Base-by-base conservation (phyloP, 2,113 vertebrate species). In the Hypanus sabinus region DNA sequence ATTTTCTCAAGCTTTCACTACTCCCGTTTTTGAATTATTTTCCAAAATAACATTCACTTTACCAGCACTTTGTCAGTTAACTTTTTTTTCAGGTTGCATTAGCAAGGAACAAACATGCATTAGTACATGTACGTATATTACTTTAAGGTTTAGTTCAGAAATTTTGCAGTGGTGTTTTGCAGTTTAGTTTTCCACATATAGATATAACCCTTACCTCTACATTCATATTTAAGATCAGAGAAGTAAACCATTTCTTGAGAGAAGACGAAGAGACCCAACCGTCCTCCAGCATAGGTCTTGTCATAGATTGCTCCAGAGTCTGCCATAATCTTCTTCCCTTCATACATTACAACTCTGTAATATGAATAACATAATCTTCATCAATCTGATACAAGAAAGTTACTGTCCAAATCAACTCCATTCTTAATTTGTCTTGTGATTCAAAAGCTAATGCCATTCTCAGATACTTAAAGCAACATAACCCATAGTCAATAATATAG, bases 221-320 rank as follows among this genome's bases (percentile, higher is more conserved):
- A 99, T 96, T 99, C 98, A 30, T 99, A 99, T 98, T 99, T 99
- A 96, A 99, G 97, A 95, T 99, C 98, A 14, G 99, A 99, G 96
- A 99, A 99, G 97, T 99, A 99, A 94, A 98, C 98, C 98, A 99
- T 99, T 97, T 99, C 99, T 96, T 99, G 98, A 94, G 99, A 99
- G 97, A 99, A 99, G 95, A 99, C 98, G 83, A 99, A 99, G 94
- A 99, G 95, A 94, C 99, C 99, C 95, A 99, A 96, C 94, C 99
- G 97, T 92, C 99, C 99, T 73, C 99, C 99, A 88, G 98, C 98
- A 1, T 99, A 99, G 1, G 98, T 99, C 96, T 98, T 99, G 95
- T 99, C 99, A 0, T 97, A 98, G 96, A 99, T 98, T 94, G 98
- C 97, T 96, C 99, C 98, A 22, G 99, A 99, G 96, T 99, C 98